phyloP scores from a whole-genome alignment of 2,888 invertebrate genomes.

The Harpagoxenus sublaevis region DNA sequence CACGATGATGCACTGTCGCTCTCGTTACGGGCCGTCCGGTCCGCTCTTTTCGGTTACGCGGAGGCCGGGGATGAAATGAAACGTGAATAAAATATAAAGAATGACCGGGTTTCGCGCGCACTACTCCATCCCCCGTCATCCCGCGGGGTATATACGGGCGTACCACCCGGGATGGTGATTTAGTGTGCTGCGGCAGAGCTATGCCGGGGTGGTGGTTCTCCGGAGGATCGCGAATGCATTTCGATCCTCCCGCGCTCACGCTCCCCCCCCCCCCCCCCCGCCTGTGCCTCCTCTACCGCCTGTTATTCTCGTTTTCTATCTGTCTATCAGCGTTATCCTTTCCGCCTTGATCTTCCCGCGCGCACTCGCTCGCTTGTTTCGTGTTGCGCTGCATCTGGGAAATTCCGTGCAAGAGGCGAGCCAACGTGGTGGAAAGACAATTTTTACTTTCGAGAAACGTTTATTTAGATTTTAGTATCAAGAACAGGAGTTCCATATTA shows the following conservation, averaged over 20 bases:
- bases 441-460: constrained; percentile 24
- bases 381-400: not conserved
- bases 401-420: constrained; percentile 8
- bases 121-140: constrained; percentile 37
- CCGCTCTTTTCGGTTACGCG: constrained; percentile 27
- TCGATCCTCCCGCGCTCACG: constrained; percentile 23
- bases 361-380: constrained; percentile 24
- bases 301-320: constrained; percentile 40
- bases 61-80: constrained; percentile 71
- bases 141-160: constrained; percentile 53
- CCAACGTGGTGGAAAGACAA: not conserved
- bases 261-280: not conserved
- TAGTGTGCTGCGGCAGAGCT: constrained; percentile 72
- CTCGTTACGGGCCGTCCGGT: constrained; percentile 16
- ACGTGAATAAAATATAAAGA: constrained; percentile 81
- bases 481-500: not conserved
- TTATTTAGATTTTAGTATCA: not conserved
- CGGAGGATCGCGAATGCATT: constrained; percentile 69
- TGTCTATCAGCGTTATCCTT: constrained; percentile 50
- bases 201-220: constrained; percentile 58
- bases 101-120: constrained; percentile 59
- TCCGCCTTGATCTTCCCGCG: constrained; percentile 27
- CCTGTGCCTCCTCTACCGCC: constrained; percentile 2
- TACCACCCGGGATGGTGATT: constrained; percentile 72
- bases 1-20: not conserved